These are phyloP conservation scores for Folsomia manolachei DNA, from an alignment of 2,888 invertebrate genomes.

Conservation along the genomic window DNA sequence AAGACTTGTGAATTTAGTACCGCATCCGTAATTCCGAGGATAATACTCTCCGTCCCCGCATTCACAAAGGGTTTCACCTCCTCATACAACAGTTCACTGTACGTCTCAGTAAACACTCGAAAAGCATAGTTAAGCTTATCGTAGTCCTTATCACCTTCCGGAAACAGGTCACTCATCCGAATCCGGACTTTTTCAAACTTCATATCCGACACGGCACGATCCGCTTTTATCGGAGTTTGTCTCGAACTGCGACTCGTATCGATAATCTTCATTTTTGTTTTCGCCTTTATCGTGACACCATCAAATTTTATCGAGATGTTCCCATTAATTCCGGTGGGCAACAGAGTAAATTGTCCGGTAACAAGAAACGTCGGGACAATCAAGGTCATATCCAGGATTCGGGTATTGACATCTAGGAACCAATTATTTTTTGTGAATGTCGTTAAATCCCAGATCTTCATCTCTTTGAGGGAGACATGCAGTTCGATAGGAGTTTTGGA, in stretches of 20 bases:
- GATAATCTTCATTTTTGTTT: slow-evolving; percentile 37
- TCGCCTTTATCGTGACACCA: slow-evolving; percentile 32
- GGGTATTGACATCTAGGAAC: slow-evolving; percentile 37
- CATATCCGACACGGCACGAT: slow-evolving; percentile 31
- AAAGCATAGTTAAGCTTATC: slow-evolving; percentile 35
- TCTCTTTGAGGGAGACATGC: slow-evolving; percentile 23
- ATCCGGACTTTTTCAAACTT: slow-evolving; percentile 27
- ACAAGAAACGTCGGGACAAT: slow-evolving; percentile 33
- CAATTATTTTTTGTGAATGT: slow-evolving; percentile 34
- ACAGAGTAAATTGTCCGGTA: slow-evolving; percentile 28
- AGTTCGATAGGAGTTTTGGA: slow-evolving; percentile 25
- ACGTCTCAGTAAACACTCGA: slow-evolving; percentile 33
- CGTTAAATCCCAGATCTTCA: slow-evolving; percentile 31
- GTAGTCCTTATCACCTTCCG: slow-evolving; percentile 23
- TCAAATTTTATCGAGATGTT: slow-evolving; percentile 34
- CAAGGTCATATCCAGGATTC: slow-evolving; percentile 35
- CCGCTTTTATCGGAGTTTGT: slow-evolving; percentile 33
- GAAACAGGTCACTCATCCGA: slow-evolving; percentile 32
- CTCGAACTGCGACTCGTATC: slow-evolving; percentile 31
- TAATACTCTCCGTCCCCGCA: slow-evolving; percentile 28
- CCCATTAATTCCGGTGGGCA: slow-evolving; percentile 25
- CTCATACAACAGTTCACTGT: slow-evolving; percentile 33
- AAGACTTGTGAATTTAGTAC: slow-evolving; percentile 34
- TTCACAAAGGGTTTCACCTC: slow-evolving; percentile 34
- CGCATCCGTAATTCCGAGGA: slow-evolving; percentile 32